Evolutionary conservation across 2,797 vertebrate species (phyloP).

Genomic region (Propithecus perrieri): DNA sequence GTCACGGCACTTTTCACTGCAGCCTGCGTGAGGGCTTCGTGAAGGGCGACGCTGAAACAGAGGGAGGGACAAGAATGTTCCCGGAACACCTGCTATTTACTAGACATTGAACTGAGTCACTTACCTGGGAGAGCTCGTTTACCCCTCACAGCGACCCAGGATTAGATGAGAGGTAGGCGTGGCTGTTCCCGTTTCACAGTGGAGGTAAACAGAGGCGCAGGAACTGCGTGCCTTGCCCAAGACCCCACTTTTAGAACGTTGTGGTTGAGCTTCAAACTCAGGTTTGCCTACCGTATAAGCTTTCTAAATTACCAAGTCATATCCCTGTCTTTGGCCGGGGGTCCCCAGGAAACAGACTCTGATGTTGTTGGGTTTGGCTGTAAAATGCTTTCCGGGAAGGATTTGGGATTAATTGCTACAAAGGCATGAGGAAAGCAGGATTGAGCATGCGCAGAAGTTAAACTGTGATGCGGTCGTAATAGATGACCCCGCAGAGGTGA

Average conservation of each 20-base stretch:
- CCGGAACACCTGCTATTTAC: not conserved
- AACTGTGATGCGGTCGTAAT: fast-evolving
- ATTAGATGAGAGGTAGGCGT: not conserved
- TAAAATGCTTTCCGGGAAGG: not conserved
- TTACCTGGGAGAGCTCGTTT: not conserved
- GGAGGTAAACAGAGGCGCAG: not conserved
- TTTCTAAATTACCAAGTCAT: not conserved
- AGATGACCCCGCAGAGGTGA: not conserved
- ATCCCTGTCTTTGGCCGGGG: not conserved
- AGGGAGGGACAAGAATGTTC: not conserved
- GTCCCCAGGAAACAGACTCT: not conserved
- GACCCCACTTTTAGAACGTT: not conserved
- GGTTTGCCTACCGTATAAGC: not conserved
- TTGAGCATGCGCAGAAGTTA: not conserved
- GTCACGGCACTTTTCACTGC: not conserved
- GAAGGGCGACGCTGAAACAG: not conserved
- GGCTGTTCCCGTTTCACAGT: not conserved
- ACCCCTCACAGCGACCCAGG: not conserved
- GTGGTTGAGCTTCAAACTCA: not conserved
- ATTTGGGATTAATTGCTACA: not conserved
- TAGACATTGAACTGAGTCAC: not conserved
- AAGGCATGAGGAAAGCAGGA: not conserved
- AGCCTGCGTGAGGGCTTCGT: not conserved
- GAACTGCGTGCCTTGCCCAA: not conserved
- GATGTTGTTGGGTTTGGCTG: not conserved